Base-by-base conservation (phyloP, 2,888 invertebrate genomes). In the Tiliacea aurago region DNA sequence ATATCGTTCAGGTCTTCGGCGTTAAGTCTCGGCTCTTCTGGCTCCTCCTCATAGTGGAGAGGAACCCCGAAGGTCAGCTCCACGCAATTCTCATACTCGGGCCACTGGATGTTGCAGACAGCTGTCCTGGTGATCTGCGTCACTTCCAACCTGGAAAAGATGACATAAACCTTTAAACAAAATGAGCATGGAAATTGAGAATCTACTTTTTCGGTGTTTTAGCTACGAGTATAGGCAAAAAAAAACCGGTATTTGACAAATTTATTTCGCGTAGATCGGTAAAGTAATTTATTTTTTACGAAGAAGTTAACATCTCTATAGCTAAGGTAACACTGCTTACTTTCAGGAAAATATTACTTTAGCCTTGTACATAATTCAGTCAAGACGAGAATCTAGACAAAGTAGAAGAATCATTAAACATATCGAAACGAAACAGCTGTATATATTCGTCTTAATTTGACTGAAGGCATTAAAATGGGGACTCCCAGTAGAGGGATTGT, bases 101-200 rank as follows among this genome's bases (percentile, higher is more conserved):
- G 96, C 96, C 96, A 96, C 81, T 93, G 90, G 78, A 94, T 88
- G 78, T 92, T 94, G 89, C 96, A 96, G 20, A 91, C 78, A 0
- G 90, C 86, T 0, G 90, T 86, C 45, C 88, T 86, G 1, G 90
- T 92, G 67, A 95, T 93, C 77, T 94, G 93, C 0, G 95, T 93
- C 0, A 91, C 90, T 78, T 95, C 92, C 23, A 81, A 80, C 37
- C 96, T 96, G 93, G 76, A 92, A 92, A 45, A 4, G n/a, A 20
- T 11, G 43, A 23, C 15, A 33, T 1, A 18, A 13, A 0, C 0
- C 0, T 45, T 64, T 18, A 41, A 3, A n/a, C 41, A 66, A 20
- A n/a, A 62, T 28, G 0, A 3, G 28, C 28, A 3, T 28, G 3
- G 28, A 28, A 28, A 55, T 9, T 4, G 4, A 18, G 11, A 11